A percentile compares a stretch with the other conserved stretches of the same genome.
Evolutionary conservation across 2,888 invertebrate species (phyloP).

Genomic region (Volucella inanis): DNA sequence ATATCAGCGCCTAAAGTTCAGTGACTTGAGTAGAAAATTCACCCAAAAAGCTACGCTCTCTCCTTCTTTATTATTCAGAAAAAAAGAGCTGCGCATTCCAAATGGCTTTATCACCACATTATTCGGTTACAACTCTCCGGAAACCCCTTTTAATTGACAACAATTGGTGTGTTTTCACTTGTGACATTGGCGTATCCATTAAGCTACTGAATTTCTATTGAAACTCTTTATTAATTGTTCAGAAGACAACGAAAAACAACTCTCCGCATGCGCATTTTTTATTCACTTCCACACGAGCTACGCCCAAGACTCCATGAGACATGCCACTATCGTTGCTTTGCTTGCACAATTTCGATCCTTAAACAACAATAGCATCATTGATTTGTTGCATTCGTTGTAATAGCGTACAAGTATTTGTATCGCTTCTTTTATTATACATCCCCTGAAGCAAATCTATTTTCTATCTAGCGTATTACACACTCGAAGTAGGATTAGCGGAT

Average conservation of each 20-base stretch:
- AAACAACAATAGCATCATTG: slow-evolving; percentile 10
- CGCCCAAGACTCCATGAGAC: background rate
- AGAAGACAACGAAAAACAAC: no score
- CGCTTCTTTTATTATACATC: slow-evolving; percentile 9
- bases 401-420: slow-evolving; percentile 15
- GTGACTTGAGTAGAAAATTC: background rate
- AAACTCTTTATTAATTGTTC: no score
- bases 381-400: background rate
- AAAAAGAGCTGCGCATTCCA: background rate
- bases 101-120: background rate
- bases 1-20: no score
- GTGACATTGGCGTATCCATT: no score
- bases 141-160: background rate
- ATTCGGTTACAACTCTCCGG: background rate
- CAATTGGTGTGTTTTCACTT: no score
- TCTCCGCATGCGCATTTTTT: no score
- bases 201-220: no score
- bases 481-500: slow-evolving; percentile 11
- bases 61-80: background rate
- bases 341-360: slow-evolving; percentile 22
- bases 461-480: slow-evolving; percentile 1
- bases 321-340: background rate
- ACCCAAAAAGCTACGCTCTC: background rate
- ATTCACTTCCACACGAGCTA: background rate
- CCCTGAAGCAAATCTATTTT: slow-evolving; percentile 18